phyloP scores from a whole-genome alignment of 2,797 vertebrate species.

The Gambelia wislizenii region DNA sequence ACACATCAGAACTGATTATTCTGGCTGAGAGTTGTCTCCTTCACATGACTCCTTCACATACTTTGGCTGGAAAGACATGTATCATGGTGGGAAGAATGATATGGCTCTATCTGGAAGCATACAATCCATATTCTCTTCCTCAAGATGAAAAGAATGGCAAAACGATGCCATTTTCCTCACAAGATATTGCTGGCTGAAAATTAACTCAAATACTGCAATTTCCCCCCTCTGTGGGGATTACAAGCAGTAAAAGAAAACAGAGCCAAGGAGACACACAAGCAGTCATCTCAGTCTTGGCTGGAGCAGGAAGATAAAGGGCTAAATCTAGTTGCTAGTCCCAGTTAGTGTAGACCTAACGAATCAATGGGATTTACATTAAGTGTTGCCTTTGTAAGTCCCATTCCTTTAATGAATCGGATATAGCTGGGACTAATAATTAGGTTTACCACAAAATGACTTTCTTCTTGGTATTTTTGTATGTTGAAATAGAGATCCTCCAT shows the following conservation, averaged over 20 bases:
- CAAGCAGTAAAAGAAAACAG: background rate
- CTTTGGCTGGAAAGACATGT: no score
- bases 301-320: conserved; percentile 1
- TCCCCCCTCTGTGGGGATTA: no score
- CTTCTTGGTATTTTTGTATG: background rate
- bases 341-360: no score
- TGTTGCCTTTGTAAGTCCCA: no score
- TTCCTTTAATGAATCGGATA: no score
- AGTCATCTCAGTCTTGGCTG: background rate
- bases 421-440: no score
- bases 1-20: no score
- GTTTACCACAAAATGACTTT: background rate
- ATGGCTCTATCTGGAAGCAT: background rate
- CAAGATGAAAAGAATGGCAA: background rate
- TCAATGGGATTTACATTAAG: no score
- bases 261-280: background rate
- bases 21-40: no score
- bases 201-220: background rate
- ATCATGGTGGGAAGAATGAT: background rate
- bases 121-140: no score
- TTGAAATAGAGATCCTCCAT: background rate
- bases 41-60: no score
- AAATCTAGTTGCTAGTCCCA: no score
- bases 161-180: background rate
- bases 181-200: background rate